Base-by-base conservation (phyloP, 2,113 vertebrate genomes). In the Eptatretus burgeri region DNA sequence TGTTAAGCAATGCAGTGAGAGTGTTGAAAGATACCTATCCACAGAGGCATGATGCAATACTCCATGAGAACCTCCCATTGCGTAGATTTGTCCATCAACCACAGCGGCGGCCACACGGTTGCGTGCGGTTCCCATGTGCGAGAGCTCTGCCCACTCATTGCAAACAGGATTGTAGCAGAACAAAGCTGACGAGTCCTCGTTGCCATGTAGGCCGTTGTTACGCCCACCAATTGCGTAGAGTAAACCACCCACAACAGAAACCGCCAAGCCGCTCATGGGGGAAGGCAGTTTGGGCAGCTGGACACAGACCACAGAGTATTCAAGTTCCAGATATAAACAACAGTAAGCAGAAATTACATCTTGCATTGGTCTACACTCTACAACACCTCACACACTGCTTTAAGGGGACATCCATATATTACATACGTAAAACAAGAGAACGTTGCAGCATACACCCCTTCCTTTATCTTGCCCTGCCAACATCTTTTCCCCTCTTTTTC, bases 151-250 rank as follows among this genome's bases (percentile, higher is more conserved):
- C 88, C 88, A 95, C 65, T 75, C 79, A 72, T 93, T 81, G 71
- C 82, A 93, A 80, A 95, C 83, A 50, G 86, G 86, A 66, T 91
- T 93, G 72, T 89, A 93, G 65, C 84, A 89, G 64, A 93, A 86
- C 67, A 93, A 67, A 3, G 84, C 74, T 1, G 71, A 81, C 1
- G 88, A 86, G 73, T 93, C 87, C 69, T 79, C 84, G 74, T 93
- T 93, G 13, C 87, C 85, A 0, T 89, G 84, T 0, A 83, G 85
- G 0, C 83, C 82, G 10, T 93, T 95, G 66, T 95, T 95, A 9
- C 86, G 69, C 0, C 85, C 86, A 0, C 88, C 88, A 0, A 87
- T 83, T 0, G 85, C 88, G 0, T 93, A 93, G 18, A 93, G 79
- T 2, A 95, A 74, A 49, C 87, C 87, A 1, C 84, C 80, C 62